Base-by-base conservation (phyloP, 2,797 vertebrate species). In the Leptatherina wallacei region DNA sequence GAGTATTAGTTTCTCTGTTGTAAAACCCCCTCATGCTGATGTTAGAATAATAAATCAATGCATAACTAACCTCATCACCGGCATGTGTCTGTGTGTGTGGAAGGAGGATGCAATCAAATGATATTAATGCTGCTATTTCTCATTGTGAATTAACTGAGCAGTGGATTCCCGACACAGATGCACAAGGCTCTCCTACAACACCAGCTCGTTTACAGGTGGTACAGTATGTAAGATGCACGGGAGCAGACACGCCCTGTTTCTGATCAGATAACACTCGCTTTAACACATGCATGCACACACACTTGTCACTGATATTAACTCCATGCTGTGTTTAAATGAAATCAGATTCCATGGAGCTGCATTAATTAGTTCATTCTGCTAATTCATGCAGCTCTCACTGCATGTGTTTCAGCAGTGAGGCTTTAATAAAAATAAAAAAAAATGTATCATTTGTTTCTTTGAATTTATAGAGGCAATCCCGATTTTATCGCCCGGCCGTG, bases 71-170 rank as follows among this genome's bases (percentile, higher is more conserved):
- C 89, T 88, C 69, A 55, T 74, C 86, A 83, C 65, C 73, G 73
- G 77, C 18, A 8, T 3, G 20, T 10, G 44, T 8, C 5, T 35
- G 33, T n/a, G 20, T 10, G 20, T 55, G 78, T 13, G 68, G 49
- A 35, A 70, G 88, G 87, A 84, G 89, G 80, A 84, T 91, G 90
- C 90, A 94, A 94, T 94, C 91, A 93, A 89, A 90, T 90, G 88
- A 84, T 91, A 92, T 94, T 93, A 94, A 92, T 88, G 92, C 91
- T 89, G 88, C 92, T 91, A 92, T 89, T 93, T 92, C 91, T 91
- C 92, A 94, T 94, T 93, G 93, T 80, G 74, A 78, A 90, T 90
- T 88, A 89, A 91, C 83, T 84, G 78, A 91, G 83, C 88, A 78
- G 76, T 68, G n/a, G 65, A 66, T 88, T 84, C 63, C 57, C 36